Conservation (phyloP, 2,888 invertebrate species). For the Clostera curtula region DNA sequence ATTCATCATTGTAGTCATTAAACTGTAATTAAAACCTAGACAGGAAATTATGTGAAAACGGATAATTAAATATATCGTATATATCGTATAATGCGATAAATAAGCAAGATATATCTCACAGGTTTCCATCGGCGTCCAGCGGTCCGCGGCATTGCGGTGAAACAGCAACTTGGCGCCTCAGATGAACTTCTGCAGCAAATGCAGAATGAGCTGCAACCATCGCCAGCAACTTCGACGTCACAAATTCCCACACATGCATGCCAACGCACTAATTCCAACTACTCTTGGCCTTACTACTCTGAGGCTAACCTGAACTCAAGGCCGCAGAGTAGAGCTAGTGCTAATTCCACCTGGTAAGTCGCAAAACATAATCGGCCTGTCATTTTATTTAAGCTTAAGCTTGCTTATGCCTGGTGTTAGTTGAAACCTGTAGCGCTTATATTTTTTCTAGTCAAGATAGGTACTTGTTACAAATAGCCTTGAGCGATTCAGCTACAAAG, state of each 20-base stretch:
- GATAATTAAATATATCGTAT: too few species aligned
- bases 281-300: conserved; percentile 81
- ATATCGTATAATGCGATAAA: background rate
- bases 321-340: conserved; percentile 56
- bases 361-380: background rate
- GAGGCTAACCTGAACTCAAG: conserved; percentile 70
- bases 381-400: too few species aligned
- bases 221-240: conserved; percentile 35
- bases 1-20: too few species aligned
- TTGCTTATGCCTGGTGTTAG: too few species aligned
- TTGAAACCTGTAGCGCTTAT: too few species aligned
- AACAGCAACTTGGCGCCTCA: conserved; percentile 88
- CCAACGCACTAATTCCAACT: conserved; percentile 52
- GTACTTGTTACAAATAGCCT: too few species aligned
- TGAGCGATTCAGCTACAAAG: too few species aligned
- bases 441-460: too few species aligned
- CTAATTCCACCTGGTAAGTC: conserved; percentile 53
- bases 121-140: conserved; percentile 90
- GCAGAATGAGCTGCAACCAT: conserved; percentile 78
- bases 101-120: conserved; percentile 14
- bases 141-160: conserved; percentile 85
- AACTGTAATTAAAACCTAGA: too few species aligned
- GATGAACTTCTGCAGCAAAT: conserved; percentile 88
- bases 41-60: too few species aligned
- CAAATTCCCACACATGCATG: conserved; percentile 49